Conservation (phyloP, 2,888 invertebrate genomes). For the Cynaeus angustus region DNA sequence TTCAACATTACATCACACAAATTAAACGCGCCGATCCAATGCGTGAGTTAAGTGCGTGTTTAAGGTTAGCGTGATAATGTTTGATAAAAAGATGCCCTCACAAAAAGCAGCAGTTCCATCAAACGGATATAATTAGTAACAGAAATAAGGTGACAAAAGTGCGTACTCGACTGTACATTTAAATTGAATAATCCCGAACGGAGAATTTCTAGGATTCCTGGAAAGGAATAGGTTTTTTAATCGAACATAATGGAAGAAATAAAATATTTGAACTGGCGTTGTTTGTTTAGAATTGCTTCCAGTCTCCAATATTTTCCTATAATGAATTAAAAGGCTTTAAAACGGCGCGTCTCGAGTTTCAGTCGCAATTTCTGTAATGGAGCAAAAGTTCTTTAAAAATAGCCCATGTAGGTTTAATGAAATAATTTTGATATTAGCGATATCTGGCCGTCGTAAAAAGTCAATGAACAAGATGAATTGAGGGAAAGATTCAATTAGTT, state of each 20-base stretch:
- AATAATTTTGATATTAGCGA: conserved; percentile 31
- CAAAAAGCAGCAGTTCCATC: conserved; percentile 51
- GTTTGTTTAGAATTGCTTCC: conserved; percentile 43
- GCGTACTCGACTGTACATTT: not conserved
- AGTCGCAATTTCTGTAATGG: conserved; percentile 60
- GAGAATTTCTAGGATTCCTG: too few species aligned
- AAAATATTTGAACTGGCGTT: conserved; percentile 35
- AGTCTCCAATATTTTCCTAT: conserved; percentile 46
- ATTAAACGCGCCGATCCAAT: conserved; percentile 37
- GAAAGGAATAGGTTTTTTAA: not conserved
- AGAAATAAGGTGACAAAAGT: conserved; percentile 40
- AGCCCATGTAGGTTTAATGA: conserved; percentile 16
- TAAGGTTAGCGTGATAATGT: conserved; percentile 60
- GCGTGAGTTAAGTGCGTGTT: conserved; percentile 60
- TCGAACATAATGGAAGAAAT: conserved; percentile 21
- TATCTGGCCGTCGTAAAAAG: conserved; percentile 47
- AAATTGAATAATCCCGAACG: not conserved
- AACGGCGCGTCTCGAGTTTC: conserved; percentile 61
- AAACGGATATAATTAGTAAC: conserved; percentile 42
- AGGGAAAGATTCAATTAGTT: conserved; percentile 58
- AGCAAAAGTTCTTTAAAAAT: conserved; percentile 11
- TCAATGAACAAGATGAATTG: conserved; percentile 63
- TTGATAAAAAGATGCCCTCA: conserved; percentile 64
- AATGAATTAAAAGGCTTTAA: conserved; percentile 59
- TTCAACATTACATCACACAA: conserved; percentile 13